Evolutionary conservation across 2,797 vertebrate genomes (phyloP).

Genomic region (Sebastiscus albofasciatus): DNA sequence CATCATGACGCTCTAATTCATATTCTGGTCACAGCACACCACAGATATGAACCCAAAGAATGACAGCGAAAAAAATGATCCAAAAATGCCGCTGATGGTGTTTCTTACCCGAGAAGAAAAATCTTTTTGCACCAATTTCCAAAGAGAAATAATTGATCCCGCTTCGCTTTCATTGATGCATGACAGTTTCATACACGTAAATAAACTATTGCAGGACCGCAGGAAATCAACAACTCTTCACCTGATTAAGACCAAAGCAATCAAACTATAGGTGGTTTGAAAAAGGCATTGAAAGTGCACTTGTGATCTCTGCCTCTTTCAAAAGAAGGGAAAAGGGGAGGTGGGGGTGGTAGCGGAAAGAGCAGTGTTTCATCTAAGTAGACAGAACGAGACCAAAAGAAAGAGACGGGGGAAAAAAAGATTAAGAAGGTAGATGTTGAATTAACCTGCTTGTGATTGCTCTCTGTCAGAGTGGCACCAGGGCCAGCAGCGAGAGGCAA

Average conservation of each 20-base stretch:
- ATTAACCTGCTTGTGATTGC: constrained; percentile 87
- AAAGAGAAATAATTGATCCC: not conserved
- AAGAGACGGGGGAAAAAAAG: constrained; percentile 77
- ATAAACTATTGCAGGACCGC: constrained; percentile 7
- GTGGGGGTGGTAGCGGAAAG: constrained; percentile 53
- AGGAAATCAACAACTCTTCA: constrained; percentile 25
- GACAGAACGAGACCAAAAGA: constrained; percentile 83
- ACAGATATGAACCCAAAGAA: constrained; percentile 40
- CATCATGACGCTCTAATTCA: constrained; percentile 38
- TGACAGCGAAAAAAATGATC: constrained; percentile 45
- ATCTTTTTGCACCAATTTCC: not conserved
- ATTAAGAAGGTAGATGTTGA: constrained; percentile 83
- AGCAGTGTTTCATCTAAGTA: constrained; percentile 79
- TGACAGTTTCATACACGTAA: not conserved
- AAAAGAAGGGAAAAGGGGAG: constrained; percentile 46
- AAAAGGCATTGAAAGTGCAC: constrained; percentile 58
- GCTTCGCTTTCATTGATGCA: constrained; percentile 2
- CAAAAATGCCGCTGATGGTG: constrained; percentile 24
- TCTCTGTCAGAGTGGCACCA: constrained; percentile 79
- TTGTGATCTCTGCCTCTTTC: constrained; percentile 59
- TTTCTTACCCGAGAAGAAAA: constrained; percentile 18
- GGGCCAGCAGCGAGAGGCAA: constrained; percentile 83
- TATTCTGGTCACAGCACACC: constrained; percentile 43
- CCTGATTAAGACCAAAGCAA: constrained; percentile 33
- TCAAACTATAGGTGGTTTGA: constrained; percentile 53